Evolutionary conservation across 2,888 invertebrate species (phyloP), one percentile per base, ranked within the genome.

Genomic region (Chrysina gloriosa): DNA sequence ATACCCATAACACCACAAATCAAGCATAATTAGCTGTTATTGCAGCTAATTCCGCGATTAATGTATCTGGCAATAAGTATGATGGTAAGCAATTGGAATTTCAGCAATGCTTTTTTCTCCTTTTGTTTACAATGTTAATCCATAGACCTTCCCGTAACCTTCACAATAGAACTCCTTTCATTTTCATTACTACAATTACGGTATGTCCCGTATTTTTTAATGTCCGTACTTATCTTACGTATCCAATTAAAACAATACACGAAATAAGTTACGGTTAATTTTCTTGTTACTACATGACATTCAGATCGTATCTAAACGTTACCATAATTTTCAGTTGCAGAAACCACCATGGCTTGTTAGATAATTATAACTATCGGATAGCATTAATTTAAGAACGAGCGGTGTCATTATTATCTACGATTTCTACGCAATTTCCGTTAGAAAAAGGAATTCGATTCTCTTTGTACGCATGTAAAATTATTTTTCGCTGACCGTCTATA

Each of bases 161-260:
- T 61, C 58, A 42, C 25, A 42, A 42, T 27, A 42, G 7, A 25
- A 14, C 25, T 61, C 58, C 58, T 61, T 61, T 61, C 58, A 42
- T 61, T 61, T 61, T 61, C 42, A 61, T 61, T 29, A 16, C 14
- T 21, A n/a, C 29, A 56, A 25, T 27, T 61, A 36, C 34, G n/a
- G 36, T 21, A 36, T 56, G 29, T 25, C 21, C 56, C 56, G 21
- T 23, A 36, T 54, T 21, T 31, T 19, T 52, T 39, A 42, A 42
- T 42, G 11, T 6, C 11, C 19, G 5, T 27, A 11, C 1, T 50
- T 42, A 6, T 42, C 29, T 36, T n/a, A 11, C 25, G n/a, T 19
- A 19, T 5, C 21, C 14, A 21, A 25, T 16, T 25, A 14, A 56
- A 36, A 58, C 58, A 14, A 39, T 23, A 34, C 1, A 23, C 21